phyloP scores from a whole-genome alignment of 53 echinoderm and acorn worm genomes.

The Hippasteria phrygiana region DNA sequence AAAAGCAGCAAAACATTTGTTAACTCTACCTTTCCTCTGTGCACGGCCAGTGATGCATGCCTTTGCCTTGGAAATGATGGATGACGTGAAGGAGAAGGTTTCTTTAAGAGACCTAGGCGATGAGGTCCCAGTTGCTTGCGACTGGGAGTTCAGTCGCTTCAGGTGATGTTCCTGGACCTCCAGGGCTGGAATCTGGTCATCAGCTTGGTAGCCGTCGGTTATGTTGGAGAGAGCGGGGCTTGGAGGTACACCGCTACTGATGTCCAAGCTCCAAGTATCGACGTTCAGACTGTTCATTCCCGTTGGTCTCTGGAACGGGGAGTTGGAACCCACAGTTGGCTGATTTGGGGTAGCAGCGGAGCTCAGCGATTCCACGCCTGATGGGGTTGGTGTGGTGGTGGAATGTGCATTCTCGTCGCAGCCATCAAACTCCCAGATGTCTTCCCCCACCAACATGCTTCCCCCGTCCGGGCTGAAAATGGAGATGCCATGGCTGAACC shows the following conservation, averaged over 20 bases:
- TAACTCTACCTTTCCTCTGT: conserved; percentile 33
- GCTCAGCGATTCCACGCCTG: conserved; percentile 57
- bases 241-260: conserved; percentile 73
- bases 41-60: conserved; percentile 36
- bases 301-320: conserved; percentile 51
- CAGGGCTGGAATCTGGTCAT: not conserved
- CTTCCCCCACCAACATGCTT: conserved; percentile 64
- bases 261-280: conserved; percentile 80
- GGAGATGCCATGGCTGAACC: conserved; percentile 50
- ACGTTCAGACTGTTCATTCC: conserved; percentile 57
- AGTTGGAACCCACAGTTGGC: conserved; percentile 23
- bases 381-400: conserved; percentile 67
- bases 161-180: not conserved
- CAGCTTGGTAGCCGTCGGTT: not conserved
- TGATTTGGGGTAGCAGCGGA: conserved; percentile 46
- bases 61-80: conserved; percentile 57
- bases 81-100: conserved; percentile 50
- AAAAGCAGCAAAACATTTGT: too few species aligned
- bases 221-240: conserved; percentile 52
- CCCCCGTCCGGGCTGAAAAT: conserved; percentile 56
- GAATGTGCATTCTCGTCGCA: conserved; percentile 75
- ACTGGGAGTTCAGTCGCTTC: conserved; percentile 39
- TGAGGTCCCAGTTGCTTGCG: conserved; percentile 26
- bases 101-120: conserved; percentile 42
- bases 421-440: conserved; percentile 83